Evolutionary conservation across 1,140 invertebrate species (phyloP).

Genomic region (Melanaphis sacchari): DNA sequence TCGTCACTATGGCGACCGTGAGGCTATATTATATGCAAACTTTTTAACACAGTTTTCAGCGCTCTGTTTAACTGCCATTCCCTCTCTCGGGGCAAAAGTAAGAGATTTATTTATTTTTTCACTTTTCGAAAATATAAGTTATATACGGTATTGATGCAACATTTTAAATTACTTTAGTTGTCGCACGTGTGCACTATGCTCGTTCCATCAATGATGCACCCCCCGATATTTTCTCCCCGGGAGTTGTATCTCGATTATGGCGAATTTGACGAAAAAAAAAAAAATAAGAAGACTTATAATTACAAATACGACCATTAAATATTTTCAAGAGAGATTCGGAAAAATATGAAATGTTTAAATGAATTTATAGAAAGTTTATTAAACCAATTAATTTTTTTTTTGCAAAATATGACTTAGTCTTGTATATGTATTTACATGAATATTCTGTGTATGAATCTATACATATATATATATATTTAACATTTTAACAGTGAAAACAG

Average conservation of each 20-base stretch:
- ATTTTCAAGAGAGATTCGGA: too few relatives aligned
- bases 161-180: background rate
- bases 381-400: background rate
- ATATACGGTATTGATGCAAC: background rate
- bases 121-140: background rate
- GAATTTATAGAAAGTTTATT: background rate
- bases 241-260: background rate
- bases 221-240: too few relatives aligned
- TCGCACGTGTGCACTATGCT: background rate
- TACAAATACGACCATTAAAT: background rate
- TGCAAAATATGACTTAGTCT: background rate
- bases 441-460: too few relatives aligned
- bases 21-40: conserved; percentile 31
- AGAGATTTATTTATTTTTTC: conserved; percentile 34
- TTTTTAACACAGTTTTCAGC: conserved; percentile 53
- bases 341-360: background rate
- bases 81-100: background rate
- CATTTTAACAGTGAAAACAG: background rate
- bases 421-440: background rate
- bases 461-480: too few relatives aligned
- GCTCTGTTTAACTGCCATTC: conserved; percentile 30
- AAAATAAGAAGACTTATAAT: background rate
- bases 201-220: background rate
- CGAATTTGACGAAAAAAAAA: background rate
- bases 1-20: conserved; percentile 46